These are phyloP conservation scores for Parazoanthus swiftii DNA, from an alignment of 92 coral and sea anemone genomes.

Conservation along the genomic window DNA sequence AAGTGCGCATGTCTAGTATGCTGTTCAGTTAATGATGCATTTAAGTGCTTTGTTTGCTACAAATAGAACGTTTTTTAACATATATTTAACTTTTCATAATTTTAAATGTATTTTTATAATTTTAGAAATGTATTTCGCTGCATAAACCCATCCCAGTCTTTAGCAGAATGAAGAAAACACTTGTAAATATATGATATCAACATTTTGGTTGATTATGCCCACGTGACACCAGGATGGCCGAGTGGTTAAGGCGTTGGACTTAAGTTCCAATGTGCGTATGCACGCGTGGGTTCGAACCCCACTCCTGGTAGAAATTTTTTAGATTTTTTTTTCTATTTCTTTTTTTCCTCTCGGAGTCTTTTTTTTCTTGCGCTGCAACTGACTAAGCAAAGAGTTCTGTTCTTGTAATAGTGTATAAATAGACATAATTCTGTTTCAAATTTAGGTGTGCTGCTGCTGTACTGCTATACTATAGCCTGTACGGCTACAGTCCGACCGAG, in stretches of 20 bases:
- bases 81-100: neutral
- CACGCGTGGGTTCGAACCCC: slow-evolving; percentile 82
- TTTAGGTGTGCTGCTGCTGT: too few species aligned
- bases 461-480: too few species aligned
- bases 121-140: neutral
- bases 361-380: too few species aligned
- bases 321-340: too few species aligned
- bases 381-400: too few species aligned
- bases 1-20: neutral
- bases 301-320: slow-evolving; percentile 61
- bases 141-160: neutral
- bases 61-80: neutral
- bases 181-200: neutral
- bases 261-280: slow-evolving; percentile 99
- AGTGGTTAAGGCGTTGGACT: slow-evolving; percentile 99
- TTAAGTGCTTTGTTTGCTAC: neutral
- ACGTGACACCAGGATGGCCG: slow-evolving; percentile 99
- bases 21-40: neutral
- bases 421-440: too few species aligned
- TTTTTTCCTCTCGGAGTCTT: too few species aligned
- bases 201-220: neutral
- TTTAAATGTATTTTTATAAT: neutral
- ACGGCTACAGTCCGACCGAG: too few species aligned
- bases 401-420: too few species aligned
- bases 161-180: neutral